Evolutionary conservation across 23 tunicate genomes (phyloP), one percentile per base, ranked within the genome.

Genomic region (Styela clava): DNA sequence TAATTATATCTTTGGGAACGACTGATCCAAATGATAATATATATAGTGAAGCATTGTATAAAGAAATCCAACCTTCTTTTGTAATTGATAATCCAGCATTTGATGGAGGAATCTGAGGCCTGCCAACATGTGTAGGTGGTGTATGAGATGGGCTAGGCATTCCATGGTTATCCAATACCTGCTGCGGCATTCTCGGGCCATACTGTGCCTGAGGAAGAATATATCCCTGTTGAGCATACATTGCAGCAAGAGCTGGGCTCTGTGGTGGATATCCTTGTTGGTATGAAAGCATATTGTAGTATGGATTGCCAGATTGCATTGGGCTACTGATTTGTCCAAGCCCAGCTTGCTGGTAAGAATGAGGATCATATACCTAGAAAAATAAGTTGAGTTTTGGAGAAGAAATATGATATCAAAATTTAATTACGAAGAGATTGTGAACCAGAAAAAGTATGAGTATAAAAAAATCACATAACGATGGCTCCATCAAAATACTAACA

Each of bases 41-140:
- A n/a, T n/a, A n/a, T n/a, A n/a, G n/a, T n/a, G n/a, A n/a, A n/a
- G n/a, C n/a, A n/a, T n/a, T n/a, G n/a, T n/a, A n/a, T n/a, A n/a
- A n/a, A n/a, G n/a, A n/a, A n/a, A n/a, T 5, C 56, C 12, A 18
- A 67, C 71, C 71, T 67, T 67, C 71, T 67, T 67, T 67, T 27
- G 31, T 18, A 22, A 67, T 67, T 18, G 71, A 24, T 24, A 67
- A 67, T 67, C 71, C 24, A 1, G 31, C 24, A 67, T 67, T 67
- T 18, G 71, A 18, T 67, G 30, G 71, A 16, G 30, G 71, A 18
- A 18, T 22, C 31, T 67, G 71, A 19, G 30, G 30, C 22, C 71
- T 19, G 19, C 16, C 71, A 1, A 67, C 24, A 12, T 44, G 56
- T 12, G 12, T 44, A 0, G 71, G 71, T 29, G 71, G 71, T 29